Evolutionary conservation across 2,113 vertebrate species (phyloP), one percentile per base, ranked within the genome.

Genomic region (Pteropus alecto): DNA sequence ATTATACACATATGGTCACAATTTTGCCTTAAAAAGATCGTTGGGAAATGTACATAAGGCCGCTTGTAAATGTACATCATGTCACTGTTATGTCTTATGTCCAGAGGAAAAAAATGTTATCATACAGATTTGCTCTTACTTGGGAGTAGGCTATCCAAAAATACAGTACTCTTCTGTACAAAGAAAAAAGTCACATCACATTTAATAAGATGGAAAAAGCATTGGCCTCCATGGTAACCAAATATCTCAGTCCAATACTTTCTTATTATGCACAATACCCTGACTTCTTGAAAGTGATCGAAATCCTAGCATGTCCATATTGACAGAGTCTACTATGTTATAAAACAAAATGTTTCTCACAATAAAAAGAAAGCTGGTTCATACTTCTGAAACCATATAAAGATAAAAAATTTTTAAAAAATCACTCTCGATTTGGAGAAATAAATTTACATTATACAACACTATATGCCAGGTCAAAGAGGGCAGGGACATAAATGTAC

Each of bases 41-140:
- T 99, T 99, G 99, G 99, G 99, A 99, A 99, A 99, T 99, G 99
- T 99, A 99, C 99, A 99, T 99, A 99, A 99, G 99, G 99, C 99
- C 99, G 99, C 99, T 99, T 99, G 99, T 99, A 99, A 99, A 99
- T 99, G 99, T 99, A 99, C 99, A 99, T 99, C 99, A 99, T 99
- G 99, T 99, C 99, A 99, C 99, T 99, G 99, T 99, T 99, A 99
- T 99, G 99, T 99, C 99, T 99, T 99, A 99, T 99, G 99, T 99
- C 99, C 99, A 99, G 99, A 99, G 99, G 99, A 99, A 99, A 99
- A 99, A 99, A 99, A 99, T 98, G 99, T 99, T 99, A 99, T 99
- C 99, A 99, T 99, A 99, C 99, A 99, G 99, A 99, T 99, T 99
- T 99, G 99, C 98, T 99, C 99, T 99, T 99, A 97, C 99, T 99